Conservation (phyloP, 2,888 invertebrate species). For the Drosophila mimica region DNA sequence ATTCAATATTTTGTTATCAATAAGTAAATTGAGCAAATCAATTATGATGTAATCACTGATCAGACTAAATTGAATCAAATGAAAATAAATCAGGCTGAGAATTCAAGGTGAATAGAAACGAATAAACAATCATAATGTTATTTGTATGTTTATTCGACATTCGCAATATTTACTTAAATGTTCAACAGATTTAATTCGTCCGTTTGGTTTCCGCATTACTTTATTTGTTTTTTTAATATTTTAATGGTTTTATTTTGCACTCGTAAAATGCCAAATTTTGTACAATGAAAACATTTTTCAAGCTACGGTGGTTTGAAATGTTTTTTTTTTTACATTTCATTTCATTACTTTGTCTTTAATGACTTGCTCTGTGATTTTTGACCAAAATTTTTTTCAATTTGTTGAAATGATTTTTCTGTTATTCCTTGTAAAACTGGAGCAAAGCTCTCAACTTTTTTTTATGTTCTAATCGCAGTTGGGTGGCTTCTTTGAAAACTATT, state of each 20-base stretch:
- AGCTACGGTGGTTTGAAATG: slow-evolving; percentile 19
- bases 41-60: not conserved
- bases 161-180: not conserved
- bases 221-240: not conserved
- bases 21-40: not conserved
- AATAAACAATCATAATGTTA: not conserved
- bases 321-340: slow-evolving; percentile 32
- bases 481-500: slow-evolving; percentile 14
- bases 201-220: not conserved
- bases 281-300: slow-evolving; percentile 24
- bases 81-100: not conserved
- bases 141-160: not conserved
- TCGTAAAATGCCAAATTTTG: slow-evolving; percentile 8
- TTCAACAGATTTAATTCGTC: not conserved
- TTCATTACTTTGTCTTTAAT: slow-evolving; percentile 31
- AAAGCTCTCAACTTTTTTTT: slow-evolving; percentile 64
- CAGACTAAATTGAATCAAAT: not conserved
- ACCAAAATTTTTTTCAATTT: slow-evolving; percentile 25
- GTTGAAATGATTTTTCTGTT: slow-evolving; percentile 42
- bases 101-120: not conserved
- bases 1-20: not conserved
- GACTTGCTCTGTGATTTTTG: slow-evolving; percentile 17
- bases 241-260: not conserved
- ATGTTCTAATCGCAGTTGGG: slow-evolving; percentile 39
- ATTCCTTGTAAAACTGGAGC: slow-evolving; percentile 64